These are phyloP conservation scores for Diplogasteroides magnus DNA, from an alignment of 1,140 invertebrate species.

Conservation along the genomic window DNA sequence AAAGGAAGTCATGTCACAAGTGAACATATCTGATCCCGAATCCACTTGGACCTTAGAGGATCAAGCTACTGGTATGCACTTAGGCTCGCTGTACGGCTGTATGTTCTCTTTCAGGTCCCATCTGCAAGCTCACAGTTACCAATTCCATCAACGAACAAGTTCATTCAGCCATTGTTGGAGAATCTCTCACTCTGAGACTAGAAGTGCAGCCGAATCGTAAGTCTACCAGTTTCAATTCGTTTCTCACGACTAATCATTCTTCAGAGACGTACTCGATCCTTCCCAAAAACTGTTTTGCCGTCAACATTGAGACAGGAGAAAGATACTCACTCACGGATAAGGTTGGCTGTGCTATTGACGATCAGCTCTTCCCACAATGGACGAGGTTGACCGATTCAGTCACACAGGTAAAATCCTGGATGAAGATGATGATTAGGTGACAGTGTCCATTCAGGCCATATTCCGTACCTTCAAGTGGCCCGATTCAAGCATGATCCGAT, in stretches of 20 bases:
- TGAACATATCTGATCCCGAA: slow-evolving; percentile 40
- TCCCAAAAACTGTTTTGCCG: slow-evolving; percentile 48
- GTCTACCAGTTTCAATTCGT: neutral
- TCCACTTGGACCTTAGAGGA: slow-evolving; percentile 33
- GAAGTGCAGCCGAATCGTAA: slow-evolving; percentile 35
- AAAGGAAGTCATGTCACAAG: slow-evolving; percentile 27
- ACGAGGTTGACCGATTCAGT: slow-evolving; percentile 13
- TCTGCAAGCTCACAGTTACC: slow-evolving; percentile 38
- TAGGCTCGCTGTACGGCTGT: neutral
- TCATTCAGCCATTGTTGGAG: slow-evolving; percentile 42
- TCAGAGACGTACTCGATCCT: slow-evolving; percentile 37
- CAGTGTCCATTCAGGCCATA: slow-evolving; percentile 17
- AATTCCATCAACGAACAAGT: slow-evolving; percentile 37
- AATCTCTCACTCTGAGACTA: slow-evolving; percentile 39
- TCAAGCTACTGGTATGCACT: slow-evolving; percentile 18
- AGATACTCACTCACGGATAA: slow-evolving; percentile 46
- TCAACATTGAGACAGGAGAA: slow-evolving; percentile 49
- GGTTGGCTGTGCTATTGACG: slow-evolving; percentile 46
- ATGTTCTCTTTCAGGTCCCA: slow-evolving; percentile 19
- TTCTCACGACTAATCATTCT: slow-evolving; percentile 6
- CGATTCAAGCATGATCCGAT: slow-evolving; percentile 47
- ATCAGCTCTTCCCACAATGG: slow-evolving; percentile 49
- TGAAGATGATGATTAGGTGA: neutral
- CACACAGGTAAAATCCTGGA: slow-evolving; percentile 33
- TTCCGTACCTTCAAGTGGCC: slow-evolving; percentile 55